phyloP scores from a whole-genome alignment of 2,888 invertebrate genomes.

The Meloe dianella region DNA sequence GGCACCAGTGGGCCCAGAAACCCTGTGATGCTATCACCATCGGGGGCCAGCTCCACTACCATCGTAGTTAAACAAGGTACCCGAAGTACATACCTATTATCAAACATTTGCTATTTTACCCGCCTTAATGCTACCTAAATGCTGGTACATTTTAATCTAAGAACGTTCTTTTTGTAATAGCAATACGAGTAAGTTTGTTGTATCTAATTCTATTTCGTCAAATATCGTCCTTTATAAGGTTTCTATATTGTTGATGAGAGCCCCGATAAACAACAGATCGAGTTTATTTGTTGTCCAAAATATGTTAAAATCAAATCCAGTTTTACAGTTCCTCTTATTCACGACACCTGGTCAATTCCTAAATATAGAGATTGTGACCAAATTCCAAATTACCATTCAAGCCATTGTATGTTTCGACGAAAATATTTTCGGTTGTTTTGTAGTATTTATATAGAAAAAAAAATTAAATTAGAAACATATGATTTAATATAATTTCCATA shows the following conservation, averaged over 20 bases:
- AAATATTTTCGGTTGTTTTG: neutral
- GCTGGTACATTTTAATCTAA: too few relatives aligned
- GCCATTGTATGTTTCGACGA: neutral
- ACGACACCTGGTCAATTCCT: neutral
- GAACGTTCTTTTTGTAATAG: too few relatives aligned
- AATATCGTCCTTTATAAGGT: too few relatives aligned
- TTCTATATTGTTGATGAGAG: too few relatives aligned
- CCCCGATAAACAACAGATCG: too few relatives aligned
- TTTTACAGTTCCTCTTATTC: neutral
- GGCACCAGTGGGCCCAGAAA: conserved; percentile 41
- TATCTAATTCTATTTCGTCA: too few relatives aligned
- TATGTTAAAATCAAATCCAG: too few relatives aligned
- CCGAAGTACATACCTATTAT: neutral
- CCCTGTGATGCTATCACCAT: conserved; percentile 50
- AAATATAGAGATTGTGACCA: neutral
- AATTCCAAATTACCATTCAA: neutral
- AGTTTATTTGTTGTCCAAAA: too few relatives aligned
- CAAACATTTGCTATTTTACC: neutral
- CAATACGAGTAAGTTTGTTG: too few relatives aligned
- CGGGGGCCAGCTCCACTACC: conserved; percentile 47
- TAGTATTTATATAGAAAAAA: neutral
- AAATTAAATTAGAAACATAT: neutral
- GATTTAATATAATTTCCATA: neutral
- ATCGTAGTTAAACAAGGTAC: conserved; percentile 57
- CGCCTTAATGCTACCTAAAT: neutral